Evolutionary conservation across 1,140 invertebrate species (phyloP).

Genomic region (Drosophila kanapiae): DNA sequence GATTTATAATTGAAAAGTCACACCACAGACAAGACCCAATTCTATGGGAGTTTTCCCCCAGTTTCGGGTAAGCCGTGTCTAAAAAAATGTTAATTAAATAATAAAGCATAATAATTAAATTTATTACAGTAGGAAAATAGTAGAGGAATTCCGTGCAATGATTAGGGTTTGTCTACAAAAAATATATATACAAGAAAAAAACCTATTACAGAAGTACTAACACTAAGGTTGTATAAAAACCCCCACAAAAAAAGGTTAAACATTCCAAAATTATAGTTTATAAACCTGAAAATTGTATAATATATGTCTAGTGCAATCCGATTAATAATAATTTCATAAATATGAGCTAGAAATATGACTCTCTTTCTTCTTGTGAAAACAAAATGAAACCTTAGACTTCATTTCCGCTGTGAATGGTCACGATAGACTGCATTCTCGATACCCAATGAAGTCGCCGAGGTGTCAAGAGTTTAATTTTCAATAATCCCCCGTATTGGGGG

Average conservation of each 20-base stretch:
- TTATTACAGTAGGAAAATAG: too few species aligned
- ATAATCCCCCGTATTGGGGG: slow-evolving; percentile 33
- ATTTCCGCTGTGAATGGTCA: slow-evolving; percentile 24
- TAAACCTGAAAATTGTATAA: neutral
- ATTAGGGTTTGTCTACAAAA: neutral
- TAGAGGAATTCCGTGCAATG: too few species aligned
- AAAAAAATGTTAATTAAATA: slow-evolving; percentile 22
- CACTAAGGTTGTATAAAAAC: too few species aligned
- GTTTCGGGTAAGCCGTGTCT: neutral
- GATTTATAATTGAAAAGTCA: slow-evolving; percentile 42
- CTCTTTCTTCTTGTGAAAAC: slow-evolving; percentile 7
- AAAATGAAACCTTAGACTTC: slow-evolving; percentile 25
- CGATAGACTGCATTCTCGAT: slow-evolving; percentile 31
- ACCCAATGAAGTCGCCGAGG: slow-evolving; percentile 25
- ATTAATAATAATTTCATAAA: slow-evolving; percentile 5
- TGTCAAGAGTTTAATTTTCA: slow-evolving; percentile 51
- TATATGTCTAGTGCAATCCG: neutral
- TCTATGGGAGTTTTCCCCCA: neutral
- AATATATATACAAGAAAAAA: neutral
- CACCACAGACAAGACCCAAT: slow-evolving; percentile 9
- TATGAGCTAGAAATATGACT: neutral
- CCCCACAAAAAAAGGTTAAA: too few species aligned
- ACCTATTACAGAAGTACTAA: too few species aligned
- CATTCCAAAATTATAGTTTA: neutral
- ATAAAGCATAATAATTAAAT: slow-evolving; percentile 10